phyloP scores from a whole-genome alignment of 1,140 invertebrate genomes.

The Ptiloglossa arizonensis region DNA sequence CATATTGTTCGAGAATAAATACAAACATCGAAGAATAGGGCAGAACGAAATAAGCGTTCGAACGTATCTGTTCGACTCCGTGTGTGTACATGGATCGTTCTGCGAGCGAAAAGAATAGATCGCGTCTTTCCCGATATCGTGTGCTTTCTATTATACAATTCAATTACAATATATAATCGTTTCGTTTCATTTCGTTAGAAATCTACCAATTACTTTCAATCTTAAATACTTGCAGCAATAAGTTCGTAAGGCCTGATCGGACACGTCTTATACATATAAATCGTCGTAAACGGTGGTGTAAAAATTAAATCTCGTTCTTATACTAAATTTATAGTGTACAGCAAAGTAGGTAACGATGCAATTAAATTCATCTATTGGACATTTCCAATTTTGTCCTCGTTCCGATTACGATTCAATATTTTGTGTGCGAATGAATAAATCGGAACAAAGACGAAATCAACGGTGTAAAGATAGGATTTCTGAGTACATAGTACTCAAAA shows the following conservation, averaged over 20 bases:
- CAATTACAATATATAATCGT: background rate
- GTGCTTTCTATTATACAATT: constrained; percentile 4
- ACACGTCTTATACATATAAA: constrained; percentile 8
- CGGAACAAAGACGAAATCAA: constrained; percentile 41
- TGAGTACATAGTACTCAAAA: constrained; percentile 73
- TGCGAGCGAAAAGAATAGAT: background rate
- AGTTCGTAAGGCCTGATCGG: background rate
- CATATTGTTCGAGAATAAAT: background rate
- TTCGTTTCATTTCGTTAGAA: background rate
- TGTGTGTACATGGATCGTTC: background rate
- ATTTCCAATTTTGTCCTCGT: background rate
- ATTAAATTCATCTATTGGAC: constrained; percentile 9
- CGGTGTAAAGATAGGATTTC: constrained; percentile 37
- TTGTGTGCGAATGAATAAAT: constrained; percentile 38
- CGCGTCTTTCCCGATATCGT: background rate
- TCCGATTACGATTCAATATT: background rate
- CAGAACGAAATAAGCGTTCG: background rate
- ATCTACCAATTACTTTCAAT: background rate
- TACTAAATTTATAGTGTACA: background rate
- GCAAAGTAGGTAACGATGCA: background rate
- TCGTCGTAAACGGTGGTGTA: background rate
- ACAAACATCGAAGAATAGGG: background rate
- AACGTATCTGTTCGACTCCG: constrained; percentile 10
- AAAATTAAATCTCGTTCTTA: constrained; percentile 21
- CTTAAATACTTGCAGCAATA: background rate